phyloP scores from a whole-genome alignment of 2,888 invertebrate species.

The Norana najaformis region DNA sequence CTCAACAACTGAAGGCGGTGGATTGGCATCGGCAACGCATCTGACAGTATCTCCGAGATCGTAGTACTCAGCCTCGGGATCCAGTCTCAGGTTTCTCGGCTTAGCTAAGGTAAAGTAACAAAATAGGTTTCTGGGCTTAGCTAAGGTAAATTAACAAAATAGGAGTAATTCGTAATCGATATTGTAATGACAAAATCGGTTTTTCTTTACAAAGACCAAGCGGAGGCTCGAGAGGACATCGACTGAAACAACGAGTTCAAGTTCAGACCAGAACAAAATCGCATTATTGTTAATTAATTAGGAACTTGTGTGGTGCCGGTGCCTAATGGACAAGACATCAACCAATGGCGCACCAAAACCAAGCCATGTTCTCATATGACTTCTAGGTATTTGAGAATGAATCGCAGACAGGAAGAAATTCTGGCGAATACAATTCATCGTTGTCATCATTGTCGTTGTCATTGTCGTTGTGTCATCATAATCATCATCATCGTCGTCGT shows the following conservation, averaged over 20 bases:
- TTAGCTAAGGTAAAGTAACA: neutral
- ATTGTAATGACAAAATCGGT: neutral
- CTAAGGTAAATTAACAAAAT: too few relatives aligned
- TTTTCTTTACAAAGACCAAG: neutral
- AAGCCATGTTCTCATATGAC: too few relatives aligned
- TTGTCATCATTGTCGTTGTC: neutral
- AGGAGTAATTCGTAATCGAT: neutral
- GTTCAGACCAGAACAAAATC: too few relatives aligned
- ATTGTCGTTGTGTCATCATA: neutral
- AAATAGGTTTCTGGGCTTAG: too few relatives aligned
- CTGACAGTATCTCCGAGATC: neutral
- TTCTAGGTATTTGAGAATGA: too few relatives aligned
- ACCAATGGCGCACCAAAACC: too few relatives aligned
- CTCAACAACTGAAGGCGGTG: neutral
- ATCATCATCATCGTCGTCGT: too few relatives aligned
- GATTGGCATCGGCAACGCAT: neutral
- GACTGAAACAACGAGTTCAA: too few relatives aligned
- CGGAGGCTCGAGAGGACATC: too few relatives aligned
- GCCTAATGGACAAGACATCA: too few relatives aligned
- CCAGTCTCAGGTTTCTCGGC: neutral
- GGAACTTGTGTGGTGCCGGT: too few relatives aligned
- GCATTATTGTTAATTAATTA: too few relatives aligned
- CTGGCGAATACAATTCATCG: neutral
- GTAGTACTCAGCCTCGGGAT: slow-evolving; percentile 7
- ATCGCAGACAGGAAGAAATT: neutral